phyloP scores from a whole-genome alignment of 2,888 invertebrate species.

The Pollenia labialis region DNA sequence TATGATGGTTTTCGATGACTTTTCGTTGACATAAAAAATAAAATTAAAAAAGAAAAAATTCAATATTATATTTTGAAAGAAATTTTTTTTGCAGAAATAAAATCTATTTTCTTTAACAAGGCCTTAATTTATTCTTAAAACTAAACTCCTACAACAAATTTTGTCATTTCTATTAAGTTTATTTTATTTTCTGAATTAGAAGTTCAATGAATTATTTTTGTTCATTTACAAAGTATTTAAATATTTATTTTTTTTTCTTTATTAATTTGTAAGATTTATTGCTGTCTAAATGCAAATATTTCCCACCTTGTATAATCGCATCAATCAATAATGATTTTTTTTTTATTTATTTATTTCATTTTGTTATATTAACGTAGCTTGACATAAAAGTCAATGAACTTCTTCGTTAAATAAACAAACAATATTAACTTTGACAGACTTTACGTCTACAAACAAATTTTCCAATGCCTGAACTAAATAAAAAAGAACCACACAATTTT shows the following conservation, averaged over 20 bases:
- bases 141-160: background rate
- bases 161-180: background rate
- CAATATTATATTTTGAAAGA: background rate
- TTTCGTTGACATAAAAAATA: conserved; percentile 23
- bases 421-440: conserved; percentile 64
- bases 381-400: conserved; percentile 66
- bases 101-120: background rate
- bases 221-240: background rate
- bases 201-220: background rate
- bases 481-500: conserved; percentile 23
- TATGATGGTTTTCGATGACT: conserved; percentile 56
- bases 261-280: conserved; percentile 10
- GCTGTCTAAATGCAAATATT: conserved; percentile 7
- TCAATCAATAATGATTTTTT: conserved; percentile 37
- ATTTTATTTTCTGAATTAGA: background rate
- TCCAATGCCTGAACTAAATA: background rate
- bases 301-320: conserved; percentile 23
- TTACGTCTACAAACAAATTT: conserved; percentile 48
- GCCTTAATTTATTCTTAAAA: background rate
- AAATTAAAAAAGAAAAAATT: background rate
- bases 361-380: conserved; percentile 1
- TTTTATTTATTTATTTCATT: conserved; percentile 20
- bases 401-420: conserved; percentile 57
- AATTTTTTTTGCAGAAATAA: background rate
- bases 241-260: background rate